Conservation (phyloP, 2,113 vertebrate species). For the Mesitornis unicolor region DNA sequence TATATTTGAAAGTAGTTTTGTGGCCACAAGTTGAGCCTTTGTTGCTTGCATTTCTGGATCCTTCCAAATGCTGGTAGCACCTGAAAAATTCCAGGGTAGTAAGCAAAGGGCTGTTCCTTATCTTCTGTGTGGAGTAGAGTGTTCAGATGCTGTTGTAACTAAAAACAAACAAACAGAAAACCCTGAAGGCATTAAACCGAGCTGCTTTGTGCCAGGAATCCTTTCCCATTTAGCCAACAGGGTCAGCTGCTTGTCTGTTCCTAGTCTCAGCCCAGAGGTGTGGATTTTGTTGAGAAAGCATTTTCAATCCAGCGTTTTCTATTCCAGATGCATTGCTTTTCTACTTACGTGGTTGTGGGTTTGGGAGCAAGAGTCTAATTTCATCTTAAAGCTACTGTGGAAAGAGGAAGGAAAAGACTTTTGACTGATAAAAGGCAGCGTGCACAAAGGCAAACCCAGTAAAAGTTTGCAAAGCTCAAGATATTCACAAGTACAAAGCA, state of each 20-base stretch:
- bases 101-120: not conserved
- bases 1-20: not conserved
- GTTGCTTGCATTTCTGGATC: not conserved
- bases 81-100: not conserved
- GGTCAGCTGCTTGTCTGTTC: not conserved
- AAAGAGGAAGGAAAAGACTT: conserved; percentile 58
- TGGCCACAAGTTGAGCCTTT: not conserved
- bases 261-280: not conserved
- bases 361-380: not conserved
- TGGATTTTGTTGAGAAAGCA: not conserved
- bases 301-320: conserved; percentile 4
- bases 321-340: not conserved
- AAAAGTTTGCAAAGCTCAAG: not conserved
- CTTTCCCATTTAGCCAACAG: not conserved
- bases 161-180: too few relatives aligned
- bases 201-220: not conserved
- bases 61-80: not conserved
- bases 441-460: not conserved
- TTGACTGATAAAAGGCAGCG: not conserved
- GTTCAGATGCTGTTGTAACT: too few relatives aligned
- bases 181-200: not conserved
- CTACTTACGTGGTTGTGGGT: not conserved
- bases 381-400: not conserved
- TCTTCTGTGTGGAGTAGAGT: not conserved
- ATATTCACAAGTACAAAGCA: not conserved